Percentiles rank a stretch among this genome's conserved stretches.
Conservation (phyloP, 2,888 invertebrate species). For the Apotomis turbidana region DNA sequence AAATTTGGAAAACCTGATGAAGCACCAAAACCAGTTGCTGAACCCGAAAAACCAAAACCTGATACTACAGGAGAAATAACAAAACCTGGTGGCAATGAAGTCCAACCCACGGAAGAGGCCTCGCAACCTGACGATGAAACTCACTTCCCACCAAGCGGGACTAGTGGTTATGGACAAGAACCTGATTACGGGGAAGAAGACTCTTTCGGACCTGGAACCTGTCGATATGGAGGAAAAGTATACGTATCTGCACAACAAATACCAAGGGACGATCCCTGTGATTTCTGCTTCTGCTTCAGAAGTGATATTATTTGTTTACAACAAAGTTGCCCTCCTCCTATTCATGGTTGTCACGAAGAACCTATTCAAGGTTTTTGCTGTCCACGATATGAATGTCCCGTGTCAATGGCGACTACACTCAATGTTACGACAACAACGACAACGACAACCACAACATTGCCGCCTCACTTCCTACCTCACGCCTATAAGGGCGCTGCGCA, state of each 20-base stretch:
- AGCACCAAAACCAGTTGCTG: slow-evolving; percentile 51
- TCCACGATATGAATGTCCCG: slow-evolving; percentile 96
- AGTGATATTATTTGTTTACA: slow-evolving; percentile 97
- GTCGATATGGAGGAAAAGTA: slow-evolving; percentile 95
- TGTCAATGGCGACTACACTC: slow-evolving; percentile 92
- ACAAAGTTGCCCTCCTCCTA: slow-evolving; percentile 97
- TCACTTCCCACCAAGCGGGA: slow-evolving; percentile 68
- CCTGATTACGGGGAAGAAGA: slow-evolving; percentile 91
- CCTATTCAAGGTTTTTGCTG: slow-evolving; percentile 97
- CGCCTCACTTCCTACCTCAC: slow-evolving; percentile 92
- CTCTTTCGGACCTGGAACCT: slow-evolving; percentile 94
- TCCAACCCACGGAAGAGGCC: slow-evolving; percentile 66
- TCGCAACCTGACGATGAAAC: slow-evolving; percentile 66
- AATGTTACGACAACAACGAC: slow-evolving; percentile 94
- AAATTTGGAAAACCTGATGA: slow-evolving; percentile 60
- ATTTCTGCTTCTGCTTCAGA: slow-evolving; percentile 98
- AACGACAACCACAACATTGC: slow-evolving; percentile 92
- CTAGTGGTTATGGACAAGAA: slow-evolving; percentile 75
- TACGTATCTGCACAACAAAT: slow-evolving; percentile 98
- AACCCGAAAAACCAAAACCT: slow-evolving; percentile 45
- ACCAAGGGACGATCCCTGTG: slow-evolving; percentile 96
- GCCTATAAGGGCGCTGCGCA: slow-evolving; percentile 90
- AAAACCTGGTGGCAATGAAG: slow-evolving; percentile 61
- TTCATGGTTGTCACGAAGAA: slow-evolving; percentile 95
- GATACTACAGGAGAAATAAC: slow-evolving; percentile 58